Evolutionary conservation across 2,113 vertebrate species (phyloP).

Genomic region (Engraulis encrasicolus): DNA sequence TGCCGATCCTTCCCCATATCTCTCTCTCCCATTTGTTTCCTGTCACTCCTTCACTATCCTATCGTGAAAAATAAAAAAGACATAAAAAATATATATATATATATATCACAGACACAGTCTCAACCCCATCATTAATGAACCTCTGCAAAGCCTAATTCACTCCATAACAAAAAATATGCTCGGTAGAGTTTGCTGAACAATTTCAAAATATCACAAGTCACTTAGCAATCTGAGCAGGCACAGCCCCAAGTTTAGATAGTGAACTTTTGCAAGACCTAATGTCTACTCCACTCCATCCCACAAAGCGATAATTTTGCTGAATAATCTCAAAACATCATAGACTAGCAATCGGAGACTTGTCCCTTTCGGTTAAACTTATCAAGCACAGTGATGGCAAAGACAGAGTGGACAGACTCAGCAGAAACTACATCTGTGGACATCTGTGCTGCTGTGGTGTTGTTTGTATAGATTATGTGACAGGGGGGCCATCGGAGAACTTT

Average conservation of each 20-base stretch:
- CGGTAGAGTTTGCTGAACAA: not conserved
- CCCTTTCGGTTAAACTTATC: not conserved
- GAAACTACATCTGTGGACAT: not conserved
- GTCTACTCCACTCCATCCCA: not conserved
- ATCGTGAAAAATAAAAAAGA: too few relatives aligned
- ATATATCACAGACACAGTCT: too few relatives aligned
- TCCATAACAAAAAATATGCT: not conserved
- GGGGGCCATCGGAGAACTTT: too few relatives aligned
- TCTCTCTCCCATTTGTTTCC: too few relatives aligned
- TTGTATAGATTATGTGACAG: not conserved
- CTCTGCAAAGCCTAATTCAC: not conserved
- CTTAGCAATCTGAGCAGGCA: too few relatives aligned
- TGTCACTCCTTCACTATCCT: too few relatives aligned
- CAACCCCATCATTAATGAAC: not conserved
- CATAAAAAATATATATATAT: too few relatives aligned
- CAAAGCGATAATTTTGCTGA: not conserved
- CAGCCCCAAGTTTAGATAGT: not conserved
- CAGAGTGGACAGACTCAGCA: not conserved
- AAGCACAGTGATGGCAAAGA: not conserved
- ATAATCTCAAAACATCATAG: not conserved
- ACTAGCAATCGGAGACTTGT: not conserved
- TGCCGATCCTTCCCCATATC: too few relatives aligned
- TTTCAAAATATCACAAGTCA: not conserved
- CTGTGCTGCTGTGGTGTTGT: not conserved
- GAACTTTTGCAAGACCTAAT: not conserved